A percentile compares a stretch with the other conserved stretches of the same genome.
These are phyloP conservation scores for Phataginus tricuspis DNA, from an alignment of 2,797 vertebrate species.

Conservation along the genomic window DNA sequence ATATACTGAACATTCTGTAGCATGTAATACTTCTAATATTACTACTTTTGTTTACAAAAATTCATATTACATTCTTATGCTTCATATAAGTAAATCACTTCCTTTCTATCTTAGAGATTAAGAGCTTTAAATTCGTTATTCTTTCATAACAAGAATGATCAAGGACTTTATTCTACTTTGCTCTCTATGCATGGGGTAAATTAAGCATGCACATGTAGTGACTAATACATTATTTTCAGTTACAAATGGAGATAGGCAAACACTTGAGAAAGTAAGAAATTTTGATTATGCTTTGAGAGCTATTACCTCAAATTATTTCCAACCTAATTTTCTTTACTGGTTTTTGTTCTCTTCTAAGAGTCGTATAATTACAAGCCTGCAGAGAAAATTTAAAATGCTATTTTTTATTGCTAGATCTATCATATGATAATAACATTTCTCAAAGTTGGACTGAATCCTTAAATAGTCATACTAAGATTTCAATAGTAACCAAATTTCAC, in stretches of 20 bases:
- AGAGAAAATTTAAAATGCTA: conserved; percentile 8
- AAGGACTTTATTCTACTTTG: conserved; percentile 8
- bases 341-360: neutral
- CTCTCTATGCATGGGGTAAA: neutral
- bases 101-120: neutral
- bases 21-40: neutral
- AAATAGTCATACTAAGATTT: neutral
- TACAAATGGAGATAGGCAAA: neutral
- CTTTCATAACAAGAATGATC: neutral
- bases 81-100: neutral
- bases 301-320: neutral
- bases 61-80: neutral
- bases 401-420: conserved; percentile 15
- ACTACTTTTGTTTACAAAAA: neutral
- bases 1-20: neutral
- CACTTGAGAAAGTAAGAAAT: conserved; percentile 21
- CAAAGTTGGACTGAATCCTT: neutral
- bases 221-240: conserved; percentile 36
- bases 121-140: conserved; percentile 15
- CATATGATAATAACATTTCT: conserved; percentile 24
- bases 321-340: neutral
- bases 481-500: neutral
- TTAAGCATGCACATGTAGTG: neutral
- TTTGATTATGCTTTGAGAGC: conserved; percentile 23
- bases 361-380: conserved; percentile 16